Evolutionary conservation across 2,797 vertebrate species (phyloP).

Genomic region (Sorex maritimensis): DNA sequence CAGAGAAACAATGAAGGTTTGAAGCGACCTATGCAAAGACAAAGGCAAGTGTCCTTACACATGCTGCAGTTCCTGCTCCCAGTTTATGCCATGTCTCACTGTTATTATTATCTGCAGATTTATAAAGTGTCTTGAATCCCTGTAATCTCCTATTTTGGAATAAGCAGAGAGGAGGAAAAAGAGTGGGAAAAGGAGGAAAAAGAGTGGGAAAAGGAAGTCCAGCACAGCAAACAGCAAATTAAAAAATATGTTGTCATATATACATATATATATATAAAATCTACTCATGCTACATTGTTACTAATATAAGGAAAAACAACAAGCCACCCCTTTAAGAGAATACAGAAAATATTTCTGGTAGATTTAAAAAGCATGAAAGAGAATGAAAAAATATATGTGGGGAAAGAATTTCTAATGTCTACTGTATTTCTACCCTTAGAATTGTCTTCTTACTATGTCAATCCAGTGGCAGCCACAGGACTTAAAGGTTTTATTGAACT

Average conservation of each 20-base stretch:
- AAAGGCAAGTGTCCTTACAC: not conserved
- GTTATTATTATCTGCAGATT: conserved; percentile 7
- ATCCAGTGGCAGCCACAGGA: not conserved
- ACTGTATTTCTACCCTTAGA: not conserved
- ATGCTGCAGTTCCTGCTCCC: not conserved
- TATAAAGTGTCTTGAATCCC: not conserved
- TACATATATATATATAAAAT: conserved; percentile 5
- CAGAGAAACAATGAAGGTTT: not conserved
- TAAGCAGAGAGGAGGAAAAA: not conserved
- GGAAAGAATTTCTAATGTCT: conserved; percentile 44
- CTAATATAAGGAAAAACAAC: not conserved
- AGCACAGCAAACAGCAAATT: not conserved
- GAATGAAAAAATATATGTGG: not conserved
- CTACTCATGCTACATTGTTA: conserved; percentile 1
- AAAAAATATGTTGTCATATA: not conserved
- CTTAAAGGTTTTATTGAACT: conserved; percentile 71
- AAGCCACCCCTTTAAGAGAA: not conserved
- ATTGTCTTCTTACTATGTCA: not conserved
- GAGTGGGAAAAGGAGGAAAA: too few relatives aligned
- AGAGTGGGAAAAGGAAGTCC: not conserved
- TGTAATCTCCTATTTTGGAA: conserved; percentile 1
- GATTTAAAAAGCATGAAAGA: conserved; percentile 15
- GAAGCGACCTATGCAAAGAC: not conserved
- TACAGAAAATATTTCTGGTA: conserved; percentile 24
- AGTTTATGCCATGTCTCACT: not conserved